Percentiles rank a stretch among this genome's conserved stretches.
Conservation (phyloP, 2,888 invertebrate species). For the Phasia obesa region DNA sequence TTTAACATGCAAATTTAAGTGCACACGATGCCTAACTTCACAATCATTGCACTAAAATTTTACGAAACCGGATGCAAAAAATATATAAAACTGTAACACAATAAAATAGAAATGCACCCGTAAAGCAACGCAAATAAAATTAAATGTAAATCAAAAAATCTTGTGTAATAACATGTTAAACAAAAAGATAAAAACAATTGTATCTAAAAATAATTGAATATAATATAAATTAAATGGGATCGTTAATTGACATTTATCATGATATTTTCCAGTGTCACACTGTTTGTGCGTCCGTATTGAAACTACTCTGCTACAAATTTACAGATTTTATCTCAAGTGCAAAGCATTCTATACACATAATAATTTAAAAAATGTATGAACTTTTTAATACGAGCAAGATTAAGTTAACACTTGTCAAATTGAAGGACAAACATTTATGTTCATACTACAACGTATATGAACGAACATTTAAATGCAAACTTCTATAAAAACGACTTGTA, state of each 20-base stretch:
- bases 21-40: slow-evolving; percentile 16
- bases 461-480: slow-evolving; percentile 7
- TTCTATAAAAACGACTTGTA: slow-evolving; percentile 46
- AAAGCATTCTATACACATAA: too few species aligned
- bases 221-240: slow-evolving; percentile 33
- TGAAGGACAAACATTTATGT: slow-evolving; percentile 26
- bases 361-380: too few species aligned
- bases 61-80: slow-evolving; percentile 59
- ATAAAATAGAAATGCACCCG: slow-evolving; percentile 4
- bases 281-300: background rate
- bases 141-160: background rate
- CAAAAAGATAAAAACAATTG: slow-evolving; percentile 8
- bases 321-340: background rate
- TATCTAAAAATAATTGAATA: slow-evolving; percentile 7
- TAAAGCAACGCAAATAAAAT: too few species aligned
- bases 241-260: slow-evolving; percentile 21
- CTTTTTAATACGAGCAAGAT: background rate
- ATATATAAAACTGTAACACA: slow-evolving; percentile 57
- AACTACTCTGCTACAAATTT: background rate
- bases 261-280: slow-evolving; percentile 5
- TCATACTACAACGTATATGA: background rate
- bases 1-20: slow-evolving; percentile 59
- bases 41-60: slow-evolving; percentile 38
- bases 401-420: slow-evolving; percentile 36
- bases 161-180: background rate